Base-by-base conservation (phyloP, 2,113 vertebrate species). In the Catharus fuscescens region DNA sequence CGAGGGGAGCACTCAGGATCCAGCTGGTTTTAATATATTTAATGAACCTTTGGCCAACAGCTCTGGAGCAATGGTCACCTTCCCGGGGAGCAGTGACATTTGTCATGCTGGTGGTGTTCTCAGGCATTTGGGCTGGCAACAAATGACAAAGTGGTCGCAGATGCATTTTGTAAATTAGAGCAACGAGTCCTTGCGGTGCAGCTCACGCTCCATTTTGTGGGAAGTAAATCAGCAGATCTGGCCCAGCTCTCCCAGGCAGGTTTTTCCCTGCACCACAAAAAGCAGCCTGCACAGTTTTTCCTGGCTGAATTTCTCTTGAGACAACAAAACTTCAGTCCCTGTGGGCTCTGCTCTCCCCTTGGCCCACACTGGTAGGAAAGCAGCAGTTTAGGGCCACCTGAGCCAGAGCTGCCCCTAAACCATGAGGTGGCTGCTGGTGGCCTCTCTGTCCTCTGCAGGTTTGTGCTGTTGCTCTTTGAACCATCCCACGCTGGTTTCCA, bases 201-300 rank as follows among this genome's bases (percentile, higher is more conserved):
- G 78, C 31, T 82, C 65, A 2, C 2, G 3, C 91, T 94, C 92
- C 93, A 79, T 96, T 93, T 93, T 79, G 84, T 64, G 73, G 6
- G 64, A 48, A 26, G 72, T 3, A 28, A 14, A 40, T 38, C 73
- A 69, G 87, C 93, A 84, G 78, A 19, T 23, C 92, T 54, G 80
- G 78, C 40, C 95, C 79, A 50, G 93, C 84, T 90, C 81, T 67
- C 66, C 50, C 84, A 54, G 79, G 65, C 56, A 64, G 73, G 52
- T 15, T 85, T 60, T 67, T 12, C 65, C 84, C 86, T 4, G 34
- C 60, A 6, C 53, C 45, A 52, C 79, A 56, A 76, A 65, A 59
- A 95, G 77, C 91, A 0, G 3, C 92, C 70, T 47, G 61, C 78
- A 78, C 23, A 4, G 11, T 4, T 94, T 44, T 31, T 24, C 12